Evolutionary conservation across 1,140 invertebrate genomes (phyloP), one percentile per base, ranked within the genome.

Genomic region (Anadara kagoshimensis): DNA sequence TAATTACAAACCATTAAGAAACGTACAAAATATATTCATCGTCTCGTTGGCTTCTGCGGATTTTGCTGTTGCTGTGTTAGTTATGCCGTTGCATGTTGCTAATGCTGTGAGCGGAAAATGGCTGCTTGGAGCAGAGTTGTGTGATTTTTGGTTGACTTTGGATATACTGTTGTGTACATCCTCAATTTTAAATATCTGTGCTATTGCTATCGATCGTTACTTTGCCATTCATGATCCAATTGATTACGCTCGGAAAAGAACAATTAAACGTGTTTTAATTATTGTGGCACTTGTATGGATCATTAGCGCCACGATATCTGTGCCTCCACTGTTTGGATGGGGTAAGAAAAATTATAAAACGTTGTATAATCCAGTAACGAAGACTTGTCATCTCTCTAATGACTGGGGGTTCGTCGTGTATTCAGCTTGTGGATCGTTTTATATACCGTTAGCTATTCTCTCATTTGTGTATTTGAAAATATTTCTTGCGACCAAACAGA

Each of bases 11-110:
- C 97, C 97, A 1, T 89, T 99, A 29, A 92, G 97, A 70, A 97
- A 96, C 76, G 97, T 98, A 4, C 97, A 98, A 84, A 99, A 99
- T 90, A 98, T 98, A 88, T 98, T 98, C 88, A 95, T 99, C 80
- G 96, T 98, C 0, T 98, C 96, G 12, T 88, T 99, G 68, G 97
- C 97, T 0, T 95, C 97, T 20, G 96, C 97, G 0, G 97, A 99
- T 87, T 91, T 98, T 47, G 95, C 95, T 0, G 97, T 99, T 0
- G 97, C 97, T 1, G 92, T 98, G 61, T 90, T 98, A 18, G 97
- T 99, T 20, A 93, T 98, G 91, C 97, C 97, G 18, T 93, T 99
- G 78, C 97, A 98, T 88, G 94, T 99, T 5, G 94, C 95, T 47
- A 97, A 98, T 85, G 94, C 94, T 0, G 93, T 98, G 29, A 90